These are phyloP conservation scores for Orthosia cruda DNA, from an alignment of 2,888 invertebrate species.

Conservation along the genomic window DNA sequence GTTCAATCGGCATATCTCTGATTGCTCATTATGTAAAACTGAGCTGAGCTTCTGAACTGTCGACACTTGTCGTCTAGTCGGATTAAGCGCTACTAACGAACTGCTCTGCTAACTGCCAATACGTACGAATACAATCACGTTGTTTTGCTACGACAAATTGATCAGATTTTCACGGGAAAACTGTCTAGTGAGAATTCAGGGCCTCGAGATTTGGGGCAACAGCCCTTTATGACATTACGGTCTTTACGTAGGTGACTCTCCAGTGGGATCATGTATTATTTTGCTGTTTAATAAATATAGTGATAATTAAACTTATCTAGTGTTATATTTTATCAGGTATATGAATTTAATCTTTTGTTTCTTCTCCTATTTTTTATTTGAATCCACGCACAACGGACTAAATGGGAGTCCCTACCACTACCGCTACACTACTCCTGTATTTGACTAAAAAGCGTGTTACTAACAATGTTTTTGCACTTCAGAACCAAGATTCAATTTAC, in stretches of 20 bases:
- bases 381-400: too few species aligned
- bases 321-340: too few species aligned
- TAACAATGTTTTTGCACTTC: too few species aligned
- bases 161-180: not conserved
- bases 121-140: constrained; percentile 23
- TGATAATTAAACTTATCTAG: too few species aligned
- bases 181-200: not conserved
- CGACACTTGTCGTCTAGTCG: constrained; percentile 9
- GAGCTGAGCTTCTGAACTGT: constrained; percentile 8
- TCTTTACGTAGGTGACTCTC: not conserved
- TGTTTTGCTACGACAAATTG: not conserved
- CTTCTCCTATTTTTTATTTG: too few species aligned
- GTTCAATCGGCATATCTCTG: constrained; percentile 8
- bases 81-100: constrained; percentile 52
- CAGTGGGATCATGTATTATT: not conserved
- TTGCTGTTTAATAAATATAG: too few species aligned
- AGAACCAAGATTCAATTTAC: too few species aligned
- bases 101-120: constrained; percentile 14
- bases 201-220: not conserved
- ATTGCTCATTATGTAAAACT: constrained; percentile 26
- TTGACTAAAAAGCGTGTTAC: too few species aligned
- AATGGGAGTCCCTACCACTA: too few species aligned
- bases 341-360: too few species aligned
- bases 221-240: too few species aligned
- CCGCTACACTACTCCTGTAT: too few species aligned